Conservation (phyloP, 2,888 invertebrate genomes). For the Orthonychiurus folsomi region DNA sequence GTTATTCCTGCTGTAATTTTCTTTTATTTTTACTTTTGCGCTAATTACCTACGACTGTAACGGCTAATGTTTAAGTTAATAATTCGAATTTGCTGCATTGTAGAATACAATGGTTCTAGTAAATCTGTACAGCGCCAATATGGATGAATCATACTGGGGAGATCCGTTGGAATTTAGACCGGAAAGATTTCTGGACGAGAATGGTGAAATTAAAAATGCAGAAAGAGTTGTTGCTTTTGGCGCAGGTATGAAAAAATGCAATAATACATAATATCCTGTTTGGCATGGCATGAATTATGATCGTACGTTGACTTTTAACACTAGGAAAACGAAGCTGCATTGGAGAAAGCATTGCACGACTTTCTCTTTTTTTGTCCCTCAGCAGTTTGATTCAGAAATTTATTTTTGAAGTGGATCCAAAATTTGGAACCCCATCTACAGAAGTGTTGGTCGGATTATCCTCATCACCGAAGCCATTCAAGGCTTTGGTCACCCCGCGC, state of each 20-base stretch:
- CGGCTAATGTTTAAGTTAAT: not conserved
- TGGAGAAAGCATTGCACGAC: constrained; percentile 8
- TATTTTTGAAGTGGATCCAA: constrained; percentile 7
- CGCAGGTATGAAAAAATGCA: not conserved
- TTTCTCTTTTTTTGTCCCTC: not conserved
- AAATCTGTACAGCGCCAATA: constrained; percentile 9
- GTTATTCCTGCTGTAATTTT: not conserved
- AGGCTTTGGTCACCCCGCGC: not conserved
- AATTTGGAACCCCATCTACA: not conserved
- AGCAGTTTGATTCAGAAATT: constrained; percentile 4
- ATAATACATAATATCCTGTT: too few relatives aligned
- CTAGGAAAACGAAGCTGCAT: constrained; percentile 6
- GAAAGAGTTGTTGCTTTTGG: not conserved
- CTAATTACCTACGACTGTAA: not conserved
- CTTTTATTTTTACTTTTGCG: too few relatives aligned
- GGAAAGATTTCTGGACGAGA: not conserved
- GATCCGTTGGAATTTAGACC: not conserved
- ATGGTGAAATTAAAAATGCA: not conserved
- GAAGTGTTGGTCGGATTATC: not conserved
- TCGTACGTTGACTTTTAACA: not conserved
- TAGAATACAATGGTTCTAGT: not conserved
- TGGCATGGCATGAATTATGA: too few relatives aligned
- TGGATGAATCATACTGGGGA: not conserved
- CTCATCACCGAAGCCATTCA: not conserved
- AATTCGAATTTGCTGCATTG: not conserved